These are phyloP conservation scores for Podabrus alpinus DNA, from an alignment of 2,888 invertebrate species.

Conservation along the genomic window DNA sequence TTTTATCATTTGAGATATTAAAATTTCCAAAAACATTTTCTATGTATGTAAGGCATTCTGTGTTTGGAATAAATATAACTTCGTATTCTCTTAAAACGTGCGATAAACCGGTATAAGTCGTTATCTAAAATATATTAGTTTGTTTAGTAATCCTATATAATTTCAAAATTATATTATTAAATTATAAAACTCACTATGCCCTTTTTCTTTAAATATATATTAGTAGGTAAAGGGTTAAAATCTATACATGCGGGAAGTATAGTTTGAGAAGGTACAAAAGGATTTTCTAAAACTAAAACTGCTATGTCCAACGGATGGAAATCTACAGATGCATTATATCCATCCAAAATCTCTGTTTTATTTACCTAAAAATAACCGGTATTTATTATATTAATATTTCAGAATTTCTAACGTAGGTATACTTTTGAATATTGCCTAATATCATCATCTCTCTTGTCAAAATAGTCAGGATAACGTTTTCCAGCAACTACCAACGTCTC, in stretches of 20 bases:
- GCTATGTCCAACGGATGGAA: neutral
- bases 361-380: neutral
- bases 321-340: neutral
- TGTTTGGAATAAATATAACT: too few relatives aligned
- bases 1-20: neutral
- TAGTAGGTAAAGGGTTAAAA: neutral
- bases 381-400: neutral
- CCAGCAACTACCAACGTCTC: neutral
- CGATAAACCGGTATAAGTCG: too few relatives aligned
- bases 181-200: neutral
- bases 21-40: too few relatives aligned
- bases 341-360: neutral
- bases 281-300: neutral
- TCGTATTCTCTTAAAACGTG: too few relatives aligned
- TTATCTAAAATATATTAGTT: too few relatives aligned
- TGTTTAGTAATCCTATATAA: too few relatives aligned
- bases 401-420: neutral
- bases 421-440: neutral
- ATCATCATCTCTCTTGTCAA: neutral
- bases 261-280: neutral
- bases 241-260: neutral
- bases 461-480: neutral
- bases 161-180: too few relatives aligned
- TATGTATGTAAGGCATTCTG: too few relatives aligned
- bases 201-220: neutral